A percentile compares a stretch with the other conserved stretches of the same genome.
These are phyloP conservation scores for Ephestia elutella DNA, from an alignment of 1,140 invertebrate genomes.

Conservation along the genomic window DNA sequence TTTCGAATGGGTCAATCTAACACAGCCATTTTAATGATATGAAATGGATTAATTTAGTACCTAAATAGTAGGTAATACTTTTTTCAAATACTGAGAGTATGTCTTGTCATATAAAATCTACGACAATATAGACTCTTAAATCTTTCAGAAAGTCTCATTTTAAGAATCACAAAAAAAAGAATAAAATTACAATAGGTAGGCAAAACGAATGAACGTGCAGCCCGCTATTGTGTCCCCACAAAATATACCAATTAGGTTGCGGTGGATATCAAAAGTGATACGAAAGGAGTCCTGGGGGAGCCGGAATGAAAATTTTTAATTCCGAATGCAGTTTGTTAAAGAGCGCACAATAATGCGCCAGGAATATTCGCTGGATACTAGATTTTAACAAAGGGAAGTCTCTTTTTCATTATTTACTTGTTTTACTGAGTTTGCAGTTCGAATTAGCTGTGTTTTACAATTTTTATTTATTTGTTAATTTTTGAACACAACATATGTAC, in stretches of 20 bases:
- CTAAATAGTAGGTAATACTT: no score
- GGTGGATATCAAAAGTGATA: constrained; percentile 68
- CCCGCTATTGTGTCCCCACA: constrained; percentile 55
- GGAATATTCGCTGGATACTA: constrained; percentile 53
- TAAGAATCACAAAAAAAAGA: constrained; percentile 37
- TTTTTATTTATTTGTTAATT: constrained; percentile 40
- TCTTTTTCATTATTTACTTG: constrained; percentile 11
- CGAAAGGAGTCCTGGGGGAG: constrained; percentile 26
- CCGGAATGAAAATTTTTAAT: constrained; percentile 69
- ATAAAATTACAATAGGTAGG: constrained; percentile 58
- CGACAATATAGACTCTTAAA: not conserved
- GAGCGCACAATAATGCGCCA: constrained; percentile 61
- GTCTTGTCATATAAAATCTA: no score
- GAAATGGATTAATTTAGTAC: no score
- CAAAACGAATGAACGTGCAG: constrained; percentile 67
- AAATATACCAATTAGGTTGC: constrained; percentile 70
- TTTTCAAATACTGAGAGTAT: no score
- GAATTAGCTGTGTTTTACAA: not conserved
- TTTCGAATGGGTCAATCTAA: no score
- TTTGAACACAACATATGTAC: no score
- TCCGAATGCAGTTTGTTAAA: constrained; percentile 72
- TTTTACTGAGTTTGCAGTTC: constrained; percentile 4
- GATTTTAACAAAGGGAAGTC: constrained; percentile 58
- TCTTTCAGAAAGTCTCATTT: not conserved
- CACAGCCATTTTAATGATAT: no score